These are phyloP conservation scores for Heterochromis multidens DNA, from an alignment of 2,113 vertebrate genomes.

Conservation along the genomic window DNA sequence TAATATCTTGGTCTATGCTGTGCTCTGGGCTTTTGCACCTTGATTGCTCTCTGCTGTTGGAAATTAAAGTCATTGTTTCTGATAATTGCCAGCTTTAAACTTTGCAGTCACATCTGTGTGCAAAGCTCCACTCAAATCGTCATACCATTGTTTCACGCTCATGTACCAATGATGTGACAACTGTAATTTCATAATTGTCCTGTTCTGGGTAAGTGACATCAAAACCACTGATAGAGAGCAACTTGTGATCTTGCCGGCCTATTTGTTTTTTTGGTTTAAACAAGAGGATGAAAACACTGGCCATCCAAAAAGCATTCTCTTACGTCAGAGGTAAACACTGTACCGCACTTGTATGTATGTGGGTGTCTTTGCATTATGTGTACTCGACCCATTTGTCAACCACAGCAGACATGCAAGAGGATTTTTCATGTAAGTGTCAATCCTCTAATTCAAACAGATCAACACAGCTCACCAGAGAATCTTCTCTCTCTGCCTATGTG, in stretches of 20 bases:
- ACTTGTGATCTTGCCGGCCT: not conserved
- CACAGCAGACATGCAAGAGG: not conserved
- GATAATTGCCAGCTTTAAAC: constrained; percentile 12
- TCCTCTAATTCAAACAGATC: not conserved
- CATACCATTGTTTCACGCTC: not conserved
- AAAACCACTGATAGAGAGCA: not conserved
- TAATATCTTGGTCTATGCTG: not conserved
- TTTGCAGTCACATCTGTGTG: not conserved
- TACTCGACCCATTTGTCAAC: not conserved
- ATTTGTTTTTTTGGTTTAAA: no score
- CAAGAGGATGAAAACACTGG: no score
- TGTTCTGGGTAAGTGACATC: not conserved
- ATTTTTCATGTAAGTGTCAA: not conserved
- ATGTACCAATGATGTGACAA: not conserved
- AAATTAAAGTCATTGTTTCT: not conserved
- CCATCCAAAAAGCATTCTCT: not conserved
- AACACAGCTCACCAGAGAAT: not conserved
- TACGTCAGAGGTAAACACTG: not conserved
- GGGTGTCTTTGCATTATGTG: not conserved
- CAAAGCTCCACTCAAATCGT: not conserved
- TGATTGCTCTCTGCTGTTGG: not conserved
- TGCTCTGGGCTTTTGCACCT: not conserved
- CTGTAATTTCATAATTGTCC: not conserved
- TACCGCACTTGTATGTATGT: not conserved
- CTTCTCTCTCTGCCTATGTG: not conserved